A percentile compares a stretch with the other conserved stretches of the same genome.
These are phyloP conservation scores for Magallana angulata DNA, from an alignment of 1,140 invertebrate species.

Conservation along the genomic window DNA sequence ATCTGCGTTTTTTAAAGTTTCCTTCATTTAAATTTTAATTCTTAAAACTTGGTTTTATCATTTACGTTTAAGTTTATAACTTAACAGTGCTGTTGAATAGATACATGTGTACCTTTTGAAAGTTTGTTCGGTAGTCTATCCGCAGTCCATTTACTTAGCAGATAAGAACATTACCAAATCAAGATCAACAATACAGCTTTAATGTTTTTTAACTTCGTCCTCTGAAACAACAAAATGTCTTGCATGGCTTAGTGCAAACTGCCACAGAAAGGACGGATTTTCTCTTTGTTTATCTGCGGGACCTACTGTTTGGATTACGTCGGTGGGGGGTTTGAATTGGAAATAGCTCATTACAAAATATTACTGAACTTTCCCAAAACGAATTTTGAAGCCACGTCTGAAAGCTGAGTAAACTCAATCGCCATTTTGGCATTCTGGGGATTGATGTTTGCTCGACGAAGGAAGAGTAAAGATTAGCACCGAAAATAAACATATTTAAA, in stretches of 20 bases:
- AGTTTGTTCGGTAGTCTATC: no score
- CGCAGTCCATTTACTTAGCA: background rate
- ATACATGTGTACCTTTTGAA: no score
- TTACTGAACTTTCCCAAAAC: slow-evolving; percentile 7
- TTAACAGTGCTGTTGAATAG: no score
- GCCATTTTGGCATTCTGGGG: background rate
- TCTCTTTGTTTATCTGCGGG: background rate
- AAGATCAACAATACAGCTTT: background rate
- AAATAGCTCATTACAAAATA: slow-evolving; percentile 31
- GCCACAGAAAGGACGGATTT: slow-evolving; percentile 18
- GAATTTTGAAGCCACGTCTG: background rate
- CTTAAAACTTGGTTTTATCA: no score
- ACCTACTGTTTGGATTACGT: background rate
- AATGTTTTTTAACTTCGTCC: slow-evolving; percentile 10
- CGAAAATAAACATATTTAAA: slow-evolving; percentile 4
- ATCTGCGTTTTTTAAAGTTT: no score
- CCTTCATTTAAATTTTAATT: no score
- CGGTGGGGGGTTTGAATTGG: background rate
- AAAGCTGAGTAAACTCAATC: slow-evolving; percentile 26
- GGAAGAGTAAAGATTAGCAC: slow-evolving; percentile 24
- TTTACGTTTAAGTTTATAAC: no score
- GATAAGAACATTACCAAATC: background rate
- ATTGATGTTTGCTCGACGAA: background rate
- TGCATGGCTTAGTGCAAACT: background rate
- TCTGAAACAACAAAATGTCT: background rate